Evolutionary conservation across 2,888 invertebrate genomes (phyloP), one percentile per base, ranked within the genome.

Genomic region (Sipha maydis): DNA sequence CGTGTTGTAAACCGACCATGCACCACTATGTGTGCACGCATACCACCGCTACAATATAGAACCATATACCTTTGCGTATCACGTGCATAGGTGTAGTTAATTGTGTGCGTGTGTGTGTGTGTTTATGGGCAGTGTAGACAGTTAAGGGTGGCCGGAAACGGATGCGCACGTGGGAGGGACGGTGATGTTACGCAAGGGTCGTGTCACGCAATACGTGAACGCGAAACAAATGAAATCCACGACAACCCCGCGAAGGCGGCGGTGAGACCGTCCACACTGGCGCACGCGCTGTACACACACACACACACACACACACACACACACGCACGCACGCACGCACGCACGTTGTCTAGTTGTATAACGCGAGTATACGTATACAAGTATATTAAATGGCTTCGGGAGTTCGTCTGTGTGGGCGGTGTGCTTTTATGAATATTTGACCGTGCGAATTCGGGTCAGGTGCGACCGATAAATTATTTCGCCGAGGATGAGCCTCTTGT

Each of bases 381-480:
- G 48, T 48, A 48, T 48, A 48, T 48, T 14, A 48, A 48, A 48
- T 14, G 48, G 14, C 14, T 14, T 2, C 48, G 48, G 48, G 48
- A 14, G 48, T 48, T 48, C 48, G 61, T 2, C 17, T 11, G 28
- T 17, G 25, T 38, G 38, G 34, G 75, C 75, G 75, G 69, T 73
- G 71, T 73, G 67, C 4, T 48, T 31, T 41, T 75, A 84, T 85
- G 80, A 88, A 88, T 88, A 88, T 88, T 88, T 88, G 19, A 88
- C 75, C 88, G 67, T 88, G 88, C 80, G 88, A 88, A 88, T 88
- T 88, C 88, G 31, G 56, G 82, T 88, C 88, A 88, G 88, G 88
- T 88, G 79, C 86, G 61, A 19, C 80, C 38, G 54, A 80, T 88
- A 82, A 82, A 88, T 88, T 82, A 88, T 88, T 88, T 61, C 80